Percentiles rank a stretch among this genome's conserved stretches.
Conservation (phyloP, 2,797 vertebrate species). For the Tangara arthus region DNA sequence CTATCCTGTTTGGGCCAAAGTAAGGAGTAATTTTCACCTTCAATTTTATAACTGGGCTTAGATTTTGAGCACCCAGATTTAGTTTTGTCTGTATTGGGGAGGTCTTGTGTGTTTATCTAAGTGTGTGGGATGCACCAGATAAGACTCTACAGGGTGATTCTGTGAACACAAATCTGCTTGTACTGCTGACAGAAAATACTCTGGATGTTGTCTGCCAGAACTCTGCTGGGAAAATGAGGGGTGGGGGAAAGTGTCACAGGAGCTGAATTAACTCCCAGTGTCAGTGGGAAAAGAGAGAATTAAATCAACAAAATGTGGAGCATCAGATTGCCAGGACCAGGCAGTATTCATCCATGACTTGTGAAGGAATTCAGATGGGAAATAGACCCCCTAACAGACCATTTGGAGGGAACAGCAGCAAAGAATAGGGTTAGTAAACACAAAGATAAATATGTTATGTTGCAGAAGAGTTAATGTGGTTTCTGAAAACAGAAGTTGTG, state of each 20-base stretch:
- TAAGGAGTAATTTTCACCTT: background rate
- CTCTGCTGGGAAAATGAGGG: background rate
- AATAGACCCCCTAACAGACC: background rate
- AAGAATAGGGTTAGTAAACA: constrained; percentile 30
- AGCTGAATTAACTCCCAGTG: background rate
- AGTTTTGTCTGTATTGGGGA: background rate
- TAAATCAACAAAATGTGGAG: background rate
- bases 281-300: background rate
- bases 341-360: background rate
- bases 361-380: background rate
- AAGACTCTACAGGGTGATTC: background rate
- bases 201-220: constrained; percentile 4
- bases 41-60: background rate
- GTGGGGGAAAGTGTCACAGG: background rate
- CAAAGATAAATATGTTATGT: background rate
- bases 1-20: background rate
- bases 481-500: constrained; percentile 15
- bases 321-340: background rate
- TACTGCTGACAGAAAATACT: background rate
- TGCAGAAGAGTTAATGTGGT: background rate
- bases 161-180: background rate
- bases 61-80: background rate
- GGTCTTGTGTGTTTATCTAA: background rate
- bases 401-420: background rate
- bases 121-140: background rate